These are phyloP conservation scores for Gymnocheta viridis DNA, from an alignment of 2,888 invertebrate species.

Conservation along the genomic window DNA sequence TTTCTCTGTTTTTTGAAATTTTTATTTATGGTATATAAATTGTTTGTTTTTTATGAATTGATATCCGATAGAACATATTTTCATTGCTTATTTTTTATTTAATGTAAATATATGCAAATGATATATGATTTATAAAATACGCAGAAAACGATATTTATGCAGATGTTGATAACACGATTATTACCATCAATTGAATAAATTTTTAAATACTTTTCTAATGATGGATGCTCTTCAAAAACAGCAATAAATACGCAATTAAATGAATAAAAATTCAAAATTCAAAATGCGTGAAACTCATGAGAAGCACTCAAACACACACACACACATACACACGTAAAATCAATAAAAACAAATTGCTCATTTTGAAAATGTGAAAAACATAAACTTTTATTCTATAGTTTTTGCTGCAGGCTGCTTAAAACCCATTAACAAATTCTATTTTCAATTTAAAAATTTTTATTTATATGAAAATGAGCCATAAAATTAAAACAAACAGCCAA, in stretches of 20 bases:
- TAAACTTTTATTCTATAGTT: not conserved
- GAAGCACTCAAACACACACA: not conserved
- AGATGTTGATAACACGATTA: not conserved
- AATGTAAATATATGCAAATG: no score
- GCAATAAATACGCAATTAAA: not conserved
- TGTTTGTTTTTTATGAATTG: no score
- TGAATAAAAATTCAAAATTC: not conserved
- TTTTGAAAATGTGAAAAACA: not conserved
- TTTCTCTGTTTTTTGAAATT: no score
- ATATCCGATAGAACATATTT: not conserved
- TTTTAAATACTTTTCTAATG: not conserved
- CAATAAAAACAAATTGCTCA: slow-evolving; percentile 15
- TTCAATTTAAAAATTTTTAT: not conserved
- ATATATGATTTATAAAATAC: no score
- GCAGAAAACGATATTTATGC: not conserved
- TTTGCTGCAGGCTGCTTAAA: not conserved
- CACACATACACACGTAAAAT: not conserved
- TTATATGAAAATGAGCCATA: not conserved
- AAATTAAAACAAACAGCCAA: not conserved
- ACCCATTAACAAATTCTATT: slow-evolving; percentile 1
- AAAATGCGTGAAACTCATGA: not conserved
- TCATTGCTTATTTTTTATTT: not conserved
- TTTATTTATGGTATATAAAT: no score
- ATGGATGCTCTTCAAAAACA: not conserved
- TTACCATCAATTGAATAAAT: not conserved